Evolutionary conservation across 2,113 vertebrate species (phyloP).

Genomic region (Upupa epops): DNA sequence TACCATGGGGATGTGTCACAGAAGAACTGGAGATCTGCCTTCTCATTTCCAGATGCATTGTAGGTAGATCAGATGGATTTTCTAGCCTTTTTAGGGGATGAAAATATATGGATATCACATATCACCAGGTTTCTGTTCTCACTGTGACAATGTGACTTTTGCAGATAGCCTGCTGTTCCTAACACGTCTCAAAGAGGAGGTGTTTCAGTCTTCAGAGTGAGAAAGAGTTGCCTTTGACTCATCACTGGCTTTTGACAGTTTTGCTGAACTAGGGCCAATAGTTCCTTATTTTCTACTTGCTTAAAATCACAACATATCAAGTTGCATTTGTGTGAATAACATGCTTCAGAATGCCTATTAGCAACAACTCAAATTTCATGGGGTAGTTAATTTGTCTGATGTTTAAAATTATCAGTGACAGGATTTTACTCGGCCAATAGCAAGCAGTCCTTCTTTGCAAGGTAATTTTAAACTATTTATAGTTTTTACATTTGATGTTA

Average conservation of each 20-base stretch:
- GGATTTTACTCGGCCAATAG: slow-evolving; percentile 8
- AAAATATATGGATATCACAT: slow-evolving; percentile 69
- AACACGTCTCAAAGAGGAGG: slow-evolving; percentile 64
- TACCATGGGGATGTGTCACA: not conserved
- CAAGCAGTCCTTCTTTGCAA: not conserved
- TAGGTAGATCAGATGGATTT: slow-evolving; percentile 65
- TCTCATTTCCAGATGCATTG: slow-evolving; percentile 44
- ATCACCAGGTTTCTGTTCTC: slow-evolving; percentile 69
- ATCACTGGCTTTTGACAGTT: slow-evolving; percentile 71
- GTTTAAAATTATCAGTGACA: slow-evolving; percentile 9
- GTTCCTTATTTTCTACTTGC: slow-evolving; percentile 67
- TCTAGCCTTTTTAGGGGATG: slow-evolving; percentile 52
- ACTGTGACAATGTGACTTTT: slow-evolving; percentile 69
- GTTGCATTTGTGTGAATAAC: slow-evolving; percentile 60
- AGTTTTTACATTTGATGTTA: slow-evolving; percentile 18
- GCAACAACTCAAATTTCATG: slow-evolving; percentile 31
- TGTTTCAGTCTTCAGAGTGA: slow-evolving; percentile 67
- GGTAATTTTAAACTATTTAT: slow-evolving; percentile 41
- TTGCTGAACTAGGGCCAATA: slow-evolving; percentile 68
- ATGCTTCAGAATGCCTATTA: slow-evolving; percentile 45
- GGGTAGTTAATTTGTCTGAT: slow-evolving; percentile 16
- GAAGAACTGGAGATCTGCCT: not conserved
- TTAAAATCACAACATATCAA: slow-evolving; percentile 69
- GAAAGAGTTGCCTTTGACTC: slow-evolving; percentile 69
- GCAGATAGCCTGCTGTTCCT: slow-evolving; percentile 69